Conservation (phyloP, 2,888 invertebrate species). For the Oxycera nigricornis region DNA sequence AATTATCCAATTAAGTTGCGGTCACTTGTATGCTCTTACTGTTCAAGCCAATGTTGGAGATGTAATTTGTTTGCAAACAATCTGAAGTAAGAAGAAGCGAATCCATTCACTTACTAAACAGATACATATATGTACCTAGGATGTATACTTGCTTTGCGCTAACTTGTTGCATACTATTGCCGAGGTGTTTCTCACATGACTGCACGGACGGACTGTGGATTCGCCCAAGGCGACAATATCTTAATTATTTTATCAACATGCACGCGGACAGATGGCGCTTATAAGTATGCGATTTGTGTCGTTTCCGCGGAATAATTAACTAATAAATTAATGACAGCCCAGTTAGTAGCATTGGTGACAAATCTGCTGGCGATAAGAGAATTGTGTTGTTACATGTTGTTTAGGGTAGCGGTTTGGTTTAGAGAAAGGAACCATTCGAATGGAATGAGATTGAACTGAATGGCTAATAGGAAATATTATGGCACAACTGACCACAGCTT, state of each 20-base stretch:
- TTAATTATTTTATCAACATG: conserved; percentile 22
- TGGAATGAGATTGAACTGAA: no score
- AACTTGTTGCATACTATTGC: conserved; percentile 6
- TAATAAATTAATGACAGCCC: conserved; percentile 2
- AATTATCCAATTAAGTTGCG: not conserved
- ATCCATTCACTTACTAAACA: not conserved
- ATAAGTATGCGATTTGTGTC: conserved; percentile 9
- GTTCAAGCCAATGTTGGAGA: not conserved
- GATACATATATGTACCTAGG: not conserved
- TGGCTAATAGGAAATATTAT: no score
- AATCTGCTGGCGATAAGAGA: not conserved
- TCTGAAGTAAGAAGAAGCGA: not conserved
- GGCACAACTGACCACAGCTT: no score
- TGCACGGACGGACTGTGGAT: not conserved
- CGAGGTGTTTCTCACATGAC: conserved; percentile 1
- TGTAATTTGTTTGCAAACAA: not conserved
- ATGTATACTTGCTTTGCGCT: not conserved
- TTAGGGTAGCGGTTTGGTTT: not conserved
- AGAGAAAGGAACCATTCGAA: no score
- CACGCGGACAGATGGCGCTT: conserved; percentile 9
- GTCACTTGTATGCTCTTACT: not conserved
- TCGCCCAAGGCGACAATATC: conserved; percentile 1
- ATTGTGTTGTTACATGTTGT: not conserved
- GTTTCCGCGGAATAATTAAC: not conserved
- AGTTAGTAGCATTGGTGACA: not conserved